These are phyloP conservation scores for Psettodes erumei DNA, from an alignment of 2,113 vertebrate species.

Conservation along the genomic window DNA sequence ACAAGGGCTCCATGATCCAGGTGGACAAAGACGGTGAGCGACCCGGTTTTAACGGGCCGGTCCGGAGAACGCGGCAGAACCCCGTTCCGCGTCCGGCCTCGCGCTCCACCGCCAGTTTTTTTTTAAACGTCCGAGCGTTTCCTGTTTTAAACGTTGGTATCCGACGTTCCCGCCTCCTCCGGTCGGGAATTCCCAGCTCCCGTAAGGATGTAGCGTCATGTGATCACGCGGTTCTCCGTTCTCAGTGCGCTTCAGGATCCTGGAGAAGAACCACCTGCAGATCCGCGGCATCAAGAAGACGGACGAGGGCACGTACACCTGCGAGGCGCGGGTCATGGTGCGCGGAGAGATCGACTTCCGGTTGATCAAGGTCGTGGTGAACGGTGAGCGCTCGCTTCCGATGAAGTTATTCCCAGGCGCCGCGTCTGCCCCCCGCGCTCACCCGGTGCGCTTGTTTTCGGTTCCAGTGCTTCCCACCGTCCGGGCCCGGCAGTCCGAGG, in stretches of 20 bases:
- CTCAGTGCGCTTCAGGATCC: conserved; percentile 90
- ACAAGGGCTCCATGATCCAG: conserved; percentile 88
- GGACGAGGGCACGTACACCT: conserved; percentile 93
- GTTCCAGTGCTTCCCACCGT: conserved; percentile 92
- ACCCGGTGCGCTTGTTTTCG: not conserved
- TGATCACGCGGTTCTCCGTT: no score
- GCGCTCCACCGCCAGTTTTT: no score
- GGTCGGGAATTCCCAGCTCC: no score
- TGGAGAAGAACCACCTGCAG: conserved; percentile 93
- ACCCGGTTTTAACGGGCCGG: no score
- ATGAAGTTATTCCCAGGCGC: not conserved
- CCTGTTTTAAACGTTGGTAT: no score
- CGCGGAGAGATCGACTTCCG: conserved; percentile 96
- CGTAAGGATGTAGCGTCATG: no score
- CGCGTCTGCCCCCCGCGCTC: no score
- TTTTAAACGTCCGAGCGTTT: no score
- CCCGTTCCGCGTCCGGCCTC: no score
- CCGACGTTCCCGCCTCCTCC: no score
- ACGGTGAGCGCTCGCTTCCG: conserved; percentile 85
- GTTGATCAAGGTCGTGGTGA: conserved; percentile 93
- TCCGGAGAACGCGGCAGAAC: no score
- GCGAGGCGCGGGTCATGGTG: conserved; percentile 94
- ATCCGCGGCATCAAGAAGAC: conserved; percentile 95
- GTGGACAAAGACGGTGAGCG: conserved; percentile 93
- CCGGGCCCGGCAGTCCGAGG: conserved; percentile 86